Evolutionary conservation across 2,888 invertebrate species (phyloP), one percentile per base, ranked within the genome.

Genomic region (Chymomyza amoena): DNA sequence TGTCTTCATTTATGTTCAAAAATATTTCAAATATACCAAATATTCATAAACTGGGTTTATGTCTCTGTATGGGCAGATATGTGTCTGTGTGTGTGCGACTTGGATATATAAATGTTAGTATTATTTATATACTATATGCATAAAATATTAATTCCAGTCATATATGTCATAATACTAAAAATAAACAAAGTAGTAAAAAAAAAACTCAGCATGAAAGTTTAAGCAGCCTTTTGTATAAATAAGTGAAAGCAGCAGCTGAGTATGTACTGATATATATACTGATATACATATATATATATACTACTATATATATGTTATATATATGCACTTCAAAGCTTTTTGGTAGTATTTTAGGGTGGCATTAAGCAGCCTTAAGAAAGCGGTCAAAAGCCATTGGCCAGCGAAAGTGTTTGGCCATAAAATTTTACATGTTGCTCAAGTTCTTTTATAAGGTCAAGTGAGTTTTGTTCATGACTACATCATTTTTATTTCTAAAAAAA

Each of bases 261-360:
- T 25, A 25, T n/a, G n/a, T n/a, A n/a, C n/a, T n/a, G n/a, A n/a
- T 25, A 25, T 25, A 20, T 1, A 10, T n/a, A 7, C 54, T 9
- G 13, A 57, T 20, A 13, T 57, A 10, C 15, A 57, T 20, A 25
- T 6, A 20, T 10, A 25, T 15, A 20, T 1, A 2, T 25, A 57
- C 56, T 25, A 4, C 20, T 20, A 57, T 15, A 57, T 7, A 4
- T n/a, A 52, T n/a, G 1, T 52, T 45, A 9, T 9, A 20, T 61
- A n/a, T 61, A 13, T 20, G 25, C 60, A 65, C 59, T 39, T 59
- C 59, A 65, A 28, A 59, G 65, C 25, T 10, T 28, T 18, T 45
- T 10, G n/a, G 5, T 36, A 10, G 45, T 39, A 10, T 39, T 45
- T 25, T 25, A 4, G 25, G 57, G 32, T 15, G 15, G 18, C 54